These are phyloP conservation scores for Epinephelus lanceolatus DNA, from an alignment of 2,113 vertebrate genomes.

Conservation along the genomic window DNA sequence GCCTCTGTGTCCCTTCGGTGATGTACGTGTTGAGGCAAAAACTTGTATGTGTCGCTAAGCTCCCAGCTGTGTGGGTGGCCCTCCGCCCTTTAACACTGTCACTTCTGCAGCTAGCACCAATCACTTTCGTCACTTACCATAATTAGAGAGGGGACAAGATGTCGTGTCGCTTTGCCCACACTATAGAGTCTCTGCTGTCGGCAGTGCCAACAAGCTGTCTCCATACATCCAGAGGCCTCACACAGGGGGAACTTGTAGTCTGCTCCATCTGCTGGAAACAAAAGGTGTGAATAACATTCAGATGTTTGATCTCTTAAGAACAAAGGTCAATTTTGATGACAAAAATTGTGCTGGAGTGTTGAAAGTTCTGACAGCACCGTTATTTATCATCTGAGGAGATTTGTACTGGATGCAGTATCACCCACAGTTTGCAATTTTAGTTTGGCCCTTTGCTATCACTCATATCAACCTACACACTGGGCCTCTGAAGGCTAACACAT, in stretches of 20 bases:
- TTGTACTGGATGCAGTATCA: neutral
- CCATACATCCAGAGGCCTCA: slow-evolving; percentile 27
- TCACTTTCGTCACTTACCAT: slow-evolving; percentile 47
- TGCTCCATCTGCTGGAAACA: slow-evolving; percentile 44
- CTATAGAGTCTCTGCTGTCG: slow-evolving; percentile 20
- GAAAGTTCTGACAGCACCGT: slow-evolving; percentile 2
- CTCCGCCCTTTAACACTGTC: slow-evolving; percentile 52
- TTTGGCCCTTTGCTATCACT: neutral
- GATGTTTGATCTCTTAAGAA: slow-evolving; percentile 26
- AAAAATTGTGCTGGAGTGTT: neutral
- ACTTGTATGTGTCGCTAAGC: slow-evolving; percentile 45
- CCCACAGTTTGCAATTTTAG: neutral
- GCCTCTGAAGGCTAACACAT: neutral
- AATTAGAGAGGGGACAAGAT: slow-evolving; percentile 52
- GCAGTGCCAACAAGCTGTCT: slow-evolving; percentile 32
- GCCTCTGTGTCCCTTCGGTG: slow-evolving; percentile 36
- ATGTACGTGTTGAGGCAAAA: slow-evolving; percentile 54
- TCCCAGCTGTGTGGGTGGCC: slow-evolving; percentile 54
- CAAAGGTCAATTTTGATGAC: slow-evolving; percentile 10
- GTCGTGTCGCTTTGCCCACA: slow-evolving; percentile 42
- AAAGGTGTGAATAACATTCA: slow-evolving; percentile 28
- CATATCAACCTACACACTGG: neutral
- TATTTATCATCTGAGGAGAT: slow-evolving; percentile 5
- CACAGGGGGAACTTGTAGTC: slow-evolving; percentile 9
- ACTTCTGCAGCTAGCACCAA: slow-evolving; percentile 50